These are phyloP conservation scores for Dasysyrphus tricinctus DNA, from an alignment of 2,888 invertebrate genomes.

Conservation along the genomic window DNA sequence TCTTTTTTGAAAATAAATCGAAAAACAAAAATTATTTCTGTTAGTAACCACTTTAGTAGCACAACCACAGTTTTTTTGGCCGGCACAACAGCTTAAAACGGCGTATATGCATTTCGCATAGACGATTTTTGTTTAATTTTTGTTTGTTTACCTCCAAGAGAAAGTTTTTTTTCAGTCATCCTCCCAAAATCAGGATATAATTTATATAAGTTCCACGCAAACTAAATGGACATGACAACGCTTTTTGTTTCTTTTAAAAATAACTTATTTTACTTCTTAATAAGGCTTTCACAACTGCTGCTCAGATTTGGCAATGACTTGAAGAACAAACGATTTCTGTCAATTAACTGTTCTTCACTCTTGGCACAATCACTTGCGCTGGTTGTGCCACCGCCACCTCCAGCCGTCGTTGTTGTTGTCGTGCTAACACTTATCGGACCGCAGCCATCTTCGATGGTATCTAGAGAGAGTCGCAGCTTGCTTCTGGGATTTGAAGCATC, in stretches of 20 bases:
- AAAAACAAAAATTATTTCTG: conserved; percentile 39
- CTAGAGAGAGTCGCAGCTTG: conserved; percentile 80
- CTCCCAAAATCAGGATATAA: conserved; percentile 49
- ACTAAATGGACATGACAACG: conserved; percentile 63
- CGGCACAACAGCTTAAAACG: conserved; percentile 23
- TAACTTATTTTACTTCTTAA: conserved; percentile 82
- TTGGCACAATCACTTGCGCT: conserved; percentile 71
- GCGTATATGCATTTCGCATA: conserved; percentile 39
- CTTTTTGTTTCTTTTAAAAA: conserved; percentile 46
- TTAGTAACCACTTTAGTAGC: conserved; percentile 64
- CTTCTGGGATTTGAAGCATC: conserved; percentile 83
- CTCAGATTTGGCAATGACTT: conserved; percentile 89
- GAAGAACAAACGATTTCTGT: conserved; percentile 83
- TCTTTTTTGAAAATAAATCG: conserved; percentile 11
- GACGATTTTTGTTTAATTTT: conserved; percentile 17
- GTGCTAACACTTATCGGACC: conserved; percentile 51
- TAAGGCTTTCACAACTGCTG: conserved; percentile 87
- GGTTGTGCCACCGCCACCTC: conserved; percentile 54
- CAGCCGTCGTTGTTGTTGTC: conserved; percentile 60
- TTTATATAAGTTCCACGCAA: conserved; percentile 56
- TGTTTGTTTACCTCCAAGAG: conserved; percentile 35
- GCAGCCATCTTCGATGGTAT: conserved; percentile 78
- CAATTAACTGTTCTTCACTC: conserved; percentile 77
- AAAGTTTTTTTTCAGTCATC: conserved; percentile 61
- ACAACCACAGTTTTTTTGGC: conserved; percentile 64